Base-by-base conservation (phyloP, 2,888 invertebrate species). In the Drosophila tripunctata region DNA sequence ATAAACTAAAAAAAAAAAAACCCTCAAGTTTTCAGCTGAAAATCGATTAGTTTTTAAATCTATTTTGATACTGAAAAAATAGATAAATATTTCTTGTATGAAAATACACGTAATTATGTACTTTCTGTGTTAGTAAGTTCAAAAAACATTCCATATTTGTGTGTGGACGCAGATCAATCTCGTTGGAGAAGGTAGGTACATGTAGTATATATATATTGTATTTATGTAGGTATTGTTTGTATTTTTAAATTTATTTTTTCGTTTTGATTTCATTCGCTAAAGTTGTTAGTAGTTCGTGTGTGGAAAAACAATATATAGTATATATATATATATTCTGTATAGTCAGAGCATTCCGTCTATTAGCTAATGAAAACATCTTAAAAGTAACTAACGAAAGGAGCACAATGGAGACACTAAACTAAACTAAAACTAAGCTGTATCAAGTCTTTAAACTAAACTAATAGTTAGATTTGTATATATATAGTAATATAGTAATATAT, bases 11-110 rank as follows among this genome's bases (percentile, higher is more conserved):
- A 57, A 24, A 41, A 68, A 70, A 68, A 72, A 68, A 70, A 68
- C 71, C 80, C 80, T 82, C 48, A 72, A 73, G 71, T 78, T 77
- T 89, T 88, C 66, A 84, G 84, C 82, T 79, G 87, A 89, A 90
- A 90, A 89, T 90, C 88, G 81, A 89, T 90, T 90, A 90, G 89
- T 90, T 90, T 90, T 90, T 89, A 90, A 90, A 90, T 90, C 90
- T 73, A 78, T 76, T 75, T 69, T 45, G 24, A 55, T 51, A 52
- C 72, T 73, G 56, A 71, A 63, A 50, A 62, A 62, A 48, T 12
- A 55, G 15, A 55, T 24, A 24, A 4, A 47, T 35, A 44, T 44
- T 57, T 36, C 22, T 19, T 56, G 31, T 58, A n/a, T 58, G 35
- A 14, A 35, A 17, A 44, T 45, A 27, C 35, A 40, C 22, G 41